Evolutionary conservation across 2,113 vertebrate species (phyloP).

Genomic region (Hypocryptadius cinnamomeus): DNA sequence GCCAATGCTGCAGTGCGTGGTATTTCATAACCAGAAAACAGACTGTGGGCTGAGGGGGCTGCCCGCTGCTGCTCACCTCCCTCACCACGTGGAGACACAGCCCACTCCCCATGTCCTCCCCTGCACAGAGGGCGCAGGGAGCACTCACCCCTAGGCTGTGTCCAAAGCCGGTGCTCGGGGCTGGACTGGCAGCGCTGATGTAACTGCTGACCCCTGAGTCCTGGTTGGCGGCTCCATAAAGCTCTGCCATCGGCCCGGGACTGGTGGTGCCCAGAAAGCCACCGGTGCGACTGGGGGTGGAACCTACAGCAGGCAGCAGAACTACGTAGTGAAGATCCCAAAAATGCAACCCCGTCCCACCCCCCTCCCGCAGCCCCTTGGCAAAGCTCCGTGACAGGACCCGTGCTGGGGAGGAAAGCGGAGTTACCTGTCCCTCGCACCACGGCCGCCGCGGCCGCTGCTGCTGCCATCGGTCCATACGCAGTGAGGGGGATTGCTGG

Average conservation of each 20-base stretch:
- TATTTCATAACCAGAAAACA: not conserved
- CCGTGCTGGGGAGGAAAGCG: not conserved
- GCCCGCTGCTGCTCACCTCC: not conserved
- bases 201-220: slow-evolving; percentile 98
- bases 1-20: not conserved
- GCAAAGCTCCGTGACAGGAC: not conserved
- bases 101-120: not conserved
- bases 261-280: slow-evolving; percentile 97
- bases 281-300: slow-evolving; percentile 89
- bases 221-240: slow-evolving; percentile 92
- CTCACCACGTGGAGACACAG: not conserved
- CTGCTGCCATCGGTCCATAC: slow-evolving; percentile 95
- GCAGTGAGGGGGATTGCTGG: slow-evolving; percentile 95
- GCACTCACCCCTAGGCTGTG: slow-evolving; percentile 95
- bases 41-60: not conserved
- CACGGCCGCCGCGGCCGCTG: slow-evolving; percentile 87
- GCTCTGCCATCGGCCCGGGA: slow-evolving; percentile 95
- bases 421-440: slow-evolving; percentile 86
- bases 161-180: slow-evolving; percentile 93
- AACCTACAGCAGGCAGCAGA: slow-evolving; percentile 79
- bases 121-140: not conserved
- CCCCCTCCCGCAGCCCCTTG: not conserved
- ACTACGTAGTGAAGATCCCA: slow-evolving; percentile 53
- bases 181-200: slow-evolving; percentile 96
- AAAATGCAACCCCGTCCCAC: not conserved